Evolutionary conservation across 2,888 invertebrate species (phyloP).

Genomic region (Adelphocoris suturalis): DNA sequence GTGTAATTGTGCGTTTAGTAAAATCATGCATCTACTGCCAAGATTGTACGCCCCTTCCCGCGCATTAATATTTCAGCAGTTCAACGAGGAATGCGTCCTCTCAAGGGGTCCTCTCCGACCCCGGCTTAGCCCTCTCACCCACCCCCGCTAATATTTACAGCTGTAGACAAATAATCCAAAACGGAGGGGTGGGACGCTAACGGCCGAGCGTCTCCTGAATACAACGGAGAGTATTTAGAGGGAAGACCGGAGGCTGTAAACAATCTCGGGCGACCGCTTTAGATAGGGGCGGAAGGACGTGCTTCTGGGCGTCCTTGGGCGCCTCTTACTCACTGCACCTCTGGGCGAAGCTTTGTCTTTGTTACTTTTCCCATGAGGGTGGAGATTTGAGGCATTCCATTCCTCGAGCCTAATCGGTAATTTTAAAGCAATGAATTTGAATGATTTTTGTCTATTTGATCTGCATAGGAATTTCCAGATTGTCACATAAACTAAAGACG

Average conservation of each 20-base stretch:
- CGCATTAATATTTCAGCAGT: conserved; percentile 40
- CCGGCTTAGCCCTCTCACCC: neutral
- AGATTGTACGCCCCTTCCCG: neutral
- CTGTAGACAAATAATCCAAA: conserved; percentile 27
- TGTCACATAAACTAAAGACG: too few relatives aligned
- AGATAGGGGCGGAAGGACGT: conserved; percentile 36
- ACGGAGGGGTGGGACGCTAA: conserved; percentile 1
- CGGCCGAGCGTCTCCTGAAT: conserved; percentile 36
- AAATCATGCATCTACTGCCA: too few relatives aligned
- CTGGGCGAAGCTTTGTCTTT: neutral
- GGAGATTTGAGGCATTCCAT: too few relatives aligned
- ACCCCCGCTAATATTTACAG: conserved; percentile 39
- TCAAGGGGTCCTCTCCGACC: neutral
- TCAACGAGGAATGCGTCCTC: neutral
- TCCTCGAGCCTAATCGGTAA: too few relatives aligned
- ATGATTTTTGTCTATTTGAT: too few relatives aligned
- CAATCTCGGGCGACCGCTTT: conserved; percentile 50
- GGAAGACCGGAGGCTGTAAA: conserved; percentile 28
- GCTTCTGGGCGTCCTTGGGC: conserved; percentile 12
- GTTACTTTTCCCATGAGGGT: neutral
- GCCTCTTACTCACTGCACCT: conserved; percentile 18
- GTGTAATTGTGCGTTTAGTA: too few relatives aligned
- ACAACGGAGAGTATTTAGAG: conserved; percentile 14
- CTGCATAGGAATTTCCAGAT: too few relatives aligned
- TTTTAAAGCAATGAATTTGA: too few relatives aligned